Evolutionary conservation across 1,140 invertebrate genomes (phyloP), one percentile per base, ranked within the genome.

Genomic region (Diorhabda sublineata): DNA sequence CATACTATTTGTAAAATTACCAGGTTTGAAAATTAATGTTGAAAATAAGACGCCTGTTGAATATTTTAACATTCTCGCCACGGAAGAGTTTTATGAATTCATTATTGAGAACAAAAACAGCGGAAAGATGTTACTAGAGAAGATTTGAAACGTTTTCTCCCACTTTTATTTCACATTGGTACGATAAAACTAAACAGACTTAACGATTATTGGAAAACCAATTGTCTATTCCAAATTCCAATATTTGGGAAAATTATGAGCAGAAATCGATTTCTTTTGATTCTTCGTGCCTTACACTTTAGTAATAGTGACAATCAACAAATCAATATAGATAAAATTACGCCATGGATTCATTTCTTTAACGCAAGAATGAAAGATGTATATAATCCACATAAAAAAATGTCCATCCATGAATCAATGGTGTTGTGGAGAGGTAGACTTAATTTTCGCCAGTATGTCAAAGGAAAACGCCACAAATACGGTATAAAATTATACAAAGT

Each of bases 391-490:
- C 58, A 64, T 8, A 69, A 69, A 70, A 56, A 77, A 11, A 58
- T 79, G 7, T 71, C 44, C 8, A 11, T 76, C 58, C 74, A 77
- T 69, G 75, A 79, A 58, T 70, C 72, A 2, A 74, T 76, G 75
- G 45, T 77, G 7, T 65, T 75, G 57, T 75, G 72, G 67, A 47
- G 62, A 9, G 66, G 69, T 4, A 43, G 71, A 8, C 42, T 70
- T 11, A 42, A 11, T 45, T 72, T 70, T 56, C 64, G 71, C 9
- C 68, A 72, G 58, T 72, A 70, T 56, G 67, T 67, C 9, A 8
- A 47, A 47, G 11, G 11, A 11, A 11, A 11, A 11, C 11, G 11
- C 11, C 11, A 11, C 11, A 11, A 11, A 11, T 11, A 11, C 11
- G 11, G 11, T 11, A 11, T 11, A 11, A 11, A 11, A 11, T 11